Conservation (phyloP, 2,888 invertebrate species). For the Cynaeus angustus region DNA sequence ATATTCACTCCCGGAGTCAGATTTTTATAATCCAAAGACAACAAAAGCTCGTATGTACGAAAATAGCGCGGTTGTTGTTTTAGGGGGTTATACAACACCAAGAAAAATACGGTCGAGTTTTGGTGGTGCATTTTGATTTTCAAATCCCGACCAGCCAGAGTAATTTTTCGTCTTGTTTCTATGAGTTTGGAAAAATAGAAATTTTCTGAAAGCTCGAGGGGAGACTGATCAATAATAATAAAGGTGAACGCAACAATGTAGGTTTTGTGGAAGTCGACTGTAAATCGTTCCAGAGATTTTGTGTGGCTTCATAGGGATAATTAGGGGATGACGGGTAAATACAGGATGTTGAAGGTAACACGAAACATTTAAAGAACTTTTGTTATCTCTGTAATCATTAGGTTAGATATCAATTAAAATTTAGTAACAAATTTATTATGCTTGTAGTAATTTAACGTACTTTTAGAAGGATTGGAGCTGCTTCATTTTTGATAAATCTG, state of each 20-base stretch:
- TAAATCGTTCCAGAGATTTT: conserved; percentile 16
- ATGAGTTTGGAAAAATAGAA: conserved; percentile 4
- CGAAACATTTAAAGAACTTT: too few relatives aligned
- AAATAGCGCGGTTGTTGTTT: conserved; percentile 37
- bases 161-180: conserved; percentile 10
- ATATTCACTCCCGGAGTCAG: conserved; percentile 15
- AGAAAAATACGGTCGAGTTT: conserved; percentile 19
- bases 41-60: conserved; percentile 47
- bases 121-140: background rate
- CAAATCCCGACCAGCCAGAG: conserved; percentile 1
- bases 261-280: conserved; percentile 10
- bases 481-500: too few relatives aligned
- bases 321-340: too few relatives aligned
- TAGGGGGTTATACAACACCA: conserved; percentile 22
- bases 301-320: background rate
- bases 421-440: too few relatives aligned
- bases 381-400: too few relatives aligned
- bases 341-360: too few relatives aligned
- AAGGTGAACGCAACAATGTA: conserved; percentile 21
- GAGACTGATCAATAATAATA: conserved; percentile 18
- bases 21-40: conserved; percentile 50
- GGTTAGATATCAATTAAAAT: too few relatives aligned
- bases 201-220: background rate
- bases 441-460: too few relatives aligned
- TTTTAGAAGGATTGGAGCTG: too few relatives aligned